Evolutionary conservation across 2,797 vertebrate genomes (phyloP).

Genomic region (Acanthurus leucopareius): DNA sequence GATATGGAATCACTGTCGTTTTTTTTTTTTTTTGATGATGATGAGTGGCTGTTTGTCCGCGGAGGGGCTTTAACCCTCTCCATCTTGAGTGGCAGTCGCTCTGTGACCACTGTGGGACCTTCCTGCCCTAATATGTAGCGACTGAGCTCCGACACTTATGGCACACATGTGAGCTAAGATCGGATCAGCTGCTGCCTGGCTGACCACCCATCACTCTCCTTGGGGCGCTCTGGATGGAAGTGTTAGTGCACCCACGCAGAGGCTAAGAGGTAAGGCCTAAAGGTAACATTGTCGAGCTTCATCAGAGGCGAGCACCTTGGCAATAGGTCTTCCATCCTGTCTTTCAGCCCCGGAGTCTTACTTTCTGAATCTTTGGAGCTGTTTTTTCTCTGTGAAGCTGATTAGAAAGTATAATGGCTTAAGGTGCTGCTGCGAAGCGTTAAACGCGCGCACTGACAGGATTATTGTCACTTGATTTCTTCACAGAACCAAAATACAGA

Average conservation of each 20-base stretch:
- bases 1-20: conserved; percentile 7
- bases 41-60: conserved; percentile 41
- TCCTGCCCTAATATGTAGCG: conserved; percentile 6
- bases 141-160: conserved; percentile 30
- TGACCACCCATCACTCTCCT: conserved; percentile 47
- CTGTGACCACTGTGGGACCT: neutral
- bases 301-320: conserved; percentile 45
- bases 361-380: neutral
- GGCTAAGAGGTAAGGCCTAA: conserved; percentile 23
- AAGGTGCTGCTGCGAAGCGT: conserved; percentile 53
- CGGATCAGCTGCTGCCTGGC: conserved; percentile 64
- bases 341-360: neutral
- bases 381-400: conserved; percentile 13
- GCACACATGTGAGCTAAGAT: conserved; percentile 53
- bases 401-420: conserved; percentile 47
- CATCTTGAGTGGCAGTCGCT: conserved; percentile 23
- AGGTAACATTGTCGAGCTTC: conserved; percentile 29
- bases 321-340: conserved; percentile 16
- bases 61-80: conserved; percentile 24
- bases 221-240: conserved; percentile 33
- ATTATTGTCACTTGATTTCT: conserved; percentile 72
- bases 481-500: conserved; percentile 56
- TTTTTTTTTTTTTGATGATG: no score
- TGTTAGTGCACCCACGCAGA: conserved; percentile 38
- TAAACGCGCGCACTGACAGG: conserved; percentile 59